Conservation (phyloP, 2,888 invertebrate species). For the Andrena trimmerana region DNA sequence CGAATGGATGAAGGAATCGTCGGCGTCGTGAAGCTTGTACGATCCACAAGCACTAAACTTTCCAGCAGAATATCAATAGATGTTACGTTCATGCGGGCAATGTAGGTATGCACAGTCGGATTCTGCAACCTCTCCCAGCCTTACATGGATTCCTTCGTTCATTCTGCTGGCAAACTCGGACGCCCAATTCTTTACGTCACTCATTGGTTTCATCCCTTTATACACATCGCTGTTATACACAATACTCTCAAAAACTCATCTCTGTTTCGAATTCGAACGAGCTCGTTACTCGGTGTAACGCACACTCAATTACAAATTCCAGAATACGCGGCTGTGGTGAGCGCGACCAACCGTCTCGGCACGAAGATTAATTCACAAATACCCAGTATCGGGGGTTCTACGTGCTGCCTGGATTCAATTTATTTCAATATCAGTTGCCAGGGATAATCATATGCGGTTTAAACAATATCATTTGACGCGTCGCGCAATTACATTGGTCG, state of each 20-base stretch:
- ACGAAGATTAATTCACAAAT: constrained; percentile 37
- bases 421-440: background rate
- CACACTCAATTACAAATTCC: constrained; percentile 6
- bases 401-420: background rate
- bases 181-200: background rate
- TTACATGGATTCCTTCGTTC: too few species aligned
- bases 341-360: background rate
- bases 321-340: background rate
- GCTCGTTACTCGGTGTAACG: constrained; percentile 5
- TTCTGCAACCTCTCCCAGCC: background rate
- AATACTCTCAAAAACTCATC: too few species aligned
- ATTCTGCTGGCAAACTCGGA: too few species aligned
- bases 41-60: background rate
- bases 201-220: background rate
- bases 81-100: background rate
- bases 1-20: background rate
- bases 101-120: constrained; percentile 2
- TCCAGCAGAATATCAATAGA: background rate
- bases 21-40: background rate
- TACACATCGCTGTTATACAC: background rate
- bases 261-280: background rate
- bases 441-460: constrained; percentile 12
- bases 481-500: background rate
- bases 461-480: constrained; percentile 13
- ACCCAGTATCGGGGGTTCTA: background rate